phyloP scores from a whole-genome alignment of 2,888 invertebrate genomes.

The Abrostola tripartita region DNA sequence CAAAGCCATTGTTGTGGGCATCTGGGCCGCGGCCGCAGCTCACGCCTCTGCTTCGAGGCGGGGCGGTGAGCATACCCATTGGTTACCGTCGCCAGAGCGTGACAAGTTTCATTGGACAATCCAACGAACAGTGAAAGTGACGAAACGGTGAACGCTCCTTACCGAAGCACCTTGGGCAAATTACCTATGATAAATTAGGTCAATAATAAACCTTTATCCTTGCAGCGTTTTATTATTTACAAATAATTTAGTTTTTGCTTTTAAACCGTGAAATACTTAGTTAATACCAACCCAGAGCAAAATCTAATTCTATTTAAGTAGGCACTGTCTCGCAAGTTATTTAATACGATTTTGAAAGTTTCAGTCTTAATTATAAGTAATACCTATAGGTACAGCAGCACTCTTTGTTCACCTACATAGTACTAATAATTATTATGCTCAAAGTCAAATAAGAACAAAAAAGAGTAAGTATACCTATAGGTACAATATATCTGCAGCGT shows the following conservation, averaged over 20 bases:
- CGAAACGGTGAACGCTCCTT: slow-evolving; percentile 68
- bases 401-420: too few species aligned
- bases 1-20: slow-evolving; percentile 69
- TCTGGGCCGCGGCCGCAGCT: slow-evolving; percentile 70
- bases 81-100: slow-evolving; percentile 82
- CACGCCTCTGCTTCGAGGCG: slow-evolving; percentile 84
- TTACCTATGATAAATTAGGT: slow-evolving; percentile 67
- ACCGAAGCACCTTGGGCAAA: slow-evolving; percentile 78
- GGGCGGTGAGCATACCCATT: slow-evolving; percentile 82
- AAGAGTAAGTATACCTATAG: too few species aligned
- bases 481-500: too few species aligned
- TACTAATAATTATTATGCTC: too few species aligned
- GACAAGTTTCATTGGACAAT: slow-evolving; percentile 86
- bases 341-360: too few species aligned
- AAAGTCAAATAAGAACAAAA: too few species aligned
- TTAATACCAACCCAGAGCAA: too few species aligned
- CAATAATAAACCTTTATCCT: slow-evolving; percentile 39
- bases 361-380: too few species aligned
- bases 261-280: too few species aligned
- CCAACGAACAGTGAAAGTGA: slow-evolving; percentile 83
- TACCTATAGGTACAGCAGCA: too few species aligned
- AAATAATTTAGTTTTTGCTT: background rate
- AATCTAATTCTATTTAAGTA: background rate
- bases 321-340: too few species aligned
- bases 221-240: slow-evolving; percentile 2